Evolutionary conservation across 2,113 vertebrate genomes (phyloP), one percentile per base, ranked within the genome.

Genomic region (Donacobius atricapilla): DNA sequence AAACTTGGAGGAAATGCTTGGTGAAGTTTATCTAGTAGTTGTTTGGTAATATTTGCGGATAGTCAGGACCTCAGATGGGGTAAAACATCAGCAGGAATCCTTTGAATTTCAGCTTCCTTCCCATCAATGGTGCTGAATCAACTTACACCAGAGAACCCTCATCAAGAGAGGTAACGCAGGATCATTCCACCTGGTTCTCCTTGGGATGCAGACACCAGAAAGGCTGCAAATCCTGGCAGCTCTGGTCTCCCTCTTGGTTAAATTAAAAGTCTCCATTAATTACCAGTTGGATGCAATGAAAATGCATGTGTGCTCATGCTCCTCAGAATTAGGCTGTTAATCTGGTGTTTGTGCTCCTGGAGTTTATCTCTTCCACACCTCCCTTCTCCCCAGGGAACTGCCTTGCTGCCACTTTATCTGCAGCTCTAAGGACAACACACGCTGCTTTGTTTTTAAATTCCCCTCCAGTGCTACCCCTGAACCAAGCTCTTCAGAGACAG

Each of bases 341-440:
- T 92, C 86, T 83, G 65, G 13, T 79, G 86, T 92, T 89, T 81
- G 84, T 17, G 27, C 21, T 78, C 47, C 79, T 30, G 42, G 79
- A 86, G 65, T 68, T 95, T 83, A 68, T 75, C 85, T 93, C 72
- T 33, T 71, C 77, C 83, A 78, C 76, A 40, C 2, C 27, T 57
- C 50, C 16, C 15, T 73, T 40, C 53, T 75, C 65, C 79, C 57
- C 7, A 0, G n/a, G 77, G 89, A 82, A 57, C 25, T 2, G 35
- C 72, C 84, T 75, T 4, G 2, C 93, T 72, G 87, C 33, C 48
- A 42, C 83, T 85, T 89, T 94, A 94, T 97, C 95, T 85, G 82
- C 81, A 91, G 63, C 81, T 70, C 58, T 28, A 73, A 89, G 86
- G 75, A 90, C 65, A 87, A 63, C 85, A 85, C 65, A 57, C 4